Evolutionary conservation across 1,140 invertebrate species (phyloP).

Genomic region (Steinernema khuongi): DNA sequence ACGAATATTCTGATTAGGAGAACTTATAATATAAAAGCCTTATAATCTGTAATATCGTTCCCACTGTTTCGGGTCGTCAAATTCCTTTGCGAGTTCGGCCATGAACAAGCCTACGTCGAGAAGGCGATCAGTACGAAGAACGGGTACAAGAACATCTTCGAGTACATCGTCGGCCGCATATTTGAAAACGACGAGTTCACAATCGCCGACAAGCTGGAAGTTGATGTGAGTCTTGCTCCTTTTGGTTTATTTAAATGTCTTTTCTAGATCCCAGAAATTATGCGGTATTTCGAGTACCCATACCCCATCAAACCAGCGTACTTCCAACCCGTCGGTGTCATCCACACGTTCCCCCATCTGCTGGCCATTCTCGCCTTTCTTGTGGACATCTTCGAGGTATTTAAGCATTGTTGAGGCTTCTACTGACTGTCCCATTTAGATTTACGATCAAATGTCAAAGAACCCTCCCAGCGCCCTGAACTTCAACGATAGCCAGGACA

Average conservation of each 20-base stretch:
- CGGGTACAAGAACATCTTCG: neutral
- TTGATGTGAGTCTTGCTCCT: neutral
- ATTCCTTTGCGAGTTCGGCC: neutral
- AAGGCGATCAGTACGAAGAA: neutral
- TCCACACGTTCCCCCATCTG: neutral
- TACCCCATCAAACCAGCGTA: neutral
- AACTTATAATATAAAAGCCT: too few species aligned
- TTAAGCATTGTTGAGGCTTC: neutral
- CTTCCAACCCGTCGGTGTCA: neutral
- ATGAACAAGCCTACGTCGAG: neutral
- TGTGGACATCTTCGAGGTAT: neutral
- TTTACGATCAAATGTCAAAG: neutral
- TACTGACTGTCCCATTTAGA: neutral
- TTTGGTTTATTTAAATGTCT: neutral
- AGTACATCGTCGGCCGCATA: neutral
- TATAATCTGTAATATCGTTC: too few species aligned
- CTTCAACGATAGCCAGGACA: conserved; percentile 10
- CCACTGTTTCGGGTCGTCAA: neutral
- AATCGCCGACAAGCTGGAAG: neutral
- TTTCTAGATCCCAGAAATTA: neutral
- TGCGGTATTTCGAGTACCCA: neutral
- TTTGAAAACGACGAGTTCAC: neutral
- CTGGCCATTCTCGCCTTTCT: neutral
- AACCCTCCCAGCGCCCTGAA: neutral
- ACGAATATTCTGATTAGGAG: too few species aligned